phyloP scores from a whole-genome alignment of 2,113 vertebrate species.

The Cyanocitta stelleri region DNA sequence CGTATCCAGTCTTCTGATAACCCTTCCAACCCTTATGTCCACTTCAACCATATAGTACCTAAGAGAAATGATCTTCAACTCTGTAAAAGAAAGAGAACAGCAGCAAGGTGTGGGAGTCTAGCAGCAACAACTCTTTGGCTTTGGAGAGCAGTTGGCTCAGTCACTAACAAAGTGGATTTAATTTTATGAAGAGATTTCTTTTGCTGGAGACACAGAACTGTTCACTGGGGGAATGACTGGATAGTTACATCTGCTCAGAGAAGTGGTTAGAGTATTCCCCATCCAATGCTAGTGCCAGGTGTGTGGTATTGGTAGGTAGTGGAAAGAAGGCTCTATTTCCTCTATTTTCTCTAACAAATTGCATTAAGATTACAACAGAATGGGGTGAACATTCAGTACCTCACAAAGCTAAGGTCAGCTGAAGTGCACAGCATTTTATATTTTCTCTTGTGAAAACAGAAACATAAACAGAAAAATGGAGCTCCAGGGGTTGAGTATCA shows the following conservation, averaged over 20 bases:
- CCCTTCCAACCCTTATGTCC: not conserved
- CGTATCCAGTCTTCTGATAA: not conserved
- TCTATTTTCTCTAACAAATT: constrained; percentile 12
- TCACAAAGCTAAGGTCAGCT: constrained; percentile 32
- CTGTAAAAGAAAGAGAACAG: not conserved
- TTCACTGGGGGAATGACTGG: not conserved
- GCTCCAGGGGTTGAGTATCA: not conserved
- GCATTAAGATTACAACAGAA: constrained; percentile 3
- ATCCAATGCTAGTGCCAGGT: not conserved
- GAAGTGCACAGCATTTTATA: constrained; percentile 1
- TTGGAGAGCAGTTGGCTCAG: not conserved
- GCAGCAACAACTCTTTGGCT: not conserved
- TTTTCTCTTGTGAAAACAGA: constrained; percentile 6
- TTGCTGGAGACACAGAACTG: not conserved
- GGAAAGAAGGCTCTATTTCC: not conserved
- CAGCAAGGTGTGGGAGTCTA: not conserved
- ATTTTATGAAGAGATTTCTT: constrained; percentile 22
- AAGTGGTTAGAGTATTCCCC: not conserved
- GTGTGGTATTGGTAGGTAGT: not conserved
- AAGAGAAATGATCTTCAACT: not conserved
- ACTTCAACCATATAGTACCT: not conserved
- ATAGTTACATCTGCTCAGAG: not conserved
- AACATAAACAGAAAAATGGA: constrained; percentile 1
- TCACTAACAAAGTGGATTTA: not conserved
- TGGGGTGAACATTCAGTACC: not conserved